These are phyloP conservation scores for Salminus brasiliensis DNA, from an alignment of 2,113 vertebrate genomes.

Conservation along the genomic window DNA sequence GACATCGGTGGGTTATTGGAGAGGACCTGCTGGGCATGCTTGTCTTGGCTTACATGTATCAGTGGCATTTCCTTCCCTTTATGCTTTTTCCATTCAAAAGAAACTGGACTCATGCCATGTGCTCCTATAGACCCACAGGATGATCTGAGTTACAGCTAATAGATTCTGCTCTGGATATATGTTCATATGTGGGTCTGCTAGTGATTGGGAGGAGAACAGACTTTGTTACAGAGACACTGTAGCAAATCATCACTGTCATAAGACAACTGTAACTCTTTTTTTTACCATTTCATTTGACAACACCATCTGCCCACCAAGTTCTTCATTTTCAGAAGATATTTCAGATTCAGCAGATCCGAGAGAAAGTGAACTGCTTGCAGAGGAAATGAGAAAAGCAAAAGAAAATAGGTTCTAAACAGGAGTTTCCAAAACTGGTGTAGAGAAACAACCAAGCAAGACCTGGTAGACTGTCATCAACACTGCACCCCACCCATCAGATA, in stretches of 20 bases:
- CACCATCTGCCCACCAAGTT: too few relatives aligned
- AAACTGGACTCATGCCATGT: conserved; percentile 36
- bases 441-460: too few relatives aligned
- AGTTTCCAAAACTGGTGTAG: too few relatives aligned
- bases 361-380: too few relatives aligned
- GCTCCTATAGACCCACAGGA: conserved; percentile 43
- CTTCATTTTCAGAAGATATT: too few relatives aligned
- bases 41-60: conserved; percentile 52
- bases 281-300: neutral
- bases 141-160: conserved; percentile 49
- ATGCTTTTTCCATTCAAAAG: conserved; percentile 26
- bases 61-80: conserved; percentile 47
- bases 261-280: neutral
- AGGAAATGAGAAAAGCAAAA: too few relatives aligned
- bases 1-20: conserved; percentile 49
- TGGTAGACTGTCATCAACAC: too few relatives aligned
- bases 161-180: conserved; percentile 26
- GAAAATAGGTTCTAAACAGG: too few relatives aligned
- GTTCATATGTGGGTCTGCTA: neutral
- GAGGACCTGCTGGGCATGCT: conserved; percentile 48
- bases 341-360: too few relatives aligned
- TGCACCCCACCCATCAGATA: too few relatives aligned
- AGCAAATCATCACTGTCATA: too few relatives aligned
- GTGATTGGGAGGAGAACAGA: neutral
- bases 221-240: neutral